These are phyloP conservation scores for Nymphicus hollandicus DNA, from an alignment of 2,113 vertebrate species.

Conservation along the genomic window DNA sequence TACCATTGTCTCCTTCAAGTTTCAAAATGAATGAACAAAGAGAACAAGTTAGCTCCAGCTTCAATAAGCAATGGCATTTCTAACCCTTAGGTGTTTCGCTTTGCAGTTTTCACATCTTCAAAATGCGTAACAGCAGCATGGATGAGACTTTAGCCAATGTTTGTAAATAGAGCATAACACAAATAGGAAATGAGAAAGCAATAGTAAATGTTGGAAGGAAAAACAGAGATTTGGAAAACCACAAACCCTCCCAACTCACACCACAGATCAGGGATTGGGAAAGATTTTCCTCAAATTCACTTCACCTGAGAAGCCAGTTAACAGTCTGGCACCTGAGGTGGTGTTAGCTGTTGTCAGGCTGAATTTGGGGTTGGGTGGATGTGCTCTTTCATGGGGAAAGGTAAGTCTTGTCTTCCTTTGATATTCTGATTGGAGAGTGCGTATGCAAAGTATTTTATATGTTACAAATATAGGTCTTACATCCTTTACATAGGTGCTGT, in stretches of 20 bases:
- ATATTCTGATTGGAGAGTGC: not conserved
- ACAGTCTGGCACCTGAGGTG: not conserved
- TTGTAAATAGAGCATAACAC: not conserved
- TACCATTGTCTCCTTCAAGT: not conserved
- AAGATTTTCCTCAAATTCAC: not conserved
- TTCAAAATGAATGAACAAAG: not conserved
- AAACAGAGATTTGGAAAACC: not conserved
- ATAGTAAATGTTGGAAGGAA: not conserved
- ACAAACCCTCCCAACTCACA: not conserved
- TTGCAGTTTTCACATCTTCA: not conserved
- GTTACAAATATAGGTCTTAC: not conserved
- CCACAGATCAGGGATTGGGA: not conserved
- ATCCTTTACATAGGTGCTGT: not conserved
- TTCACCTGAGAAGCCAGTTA: not conserved
- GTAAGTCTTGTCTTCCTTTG: not conserved
- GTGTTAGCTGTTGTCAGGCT: not conserved
- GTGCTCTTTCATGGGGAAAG: not conserved
- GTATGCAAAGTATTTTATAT: not conserved
- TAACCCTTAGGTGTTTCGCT: not conserved
- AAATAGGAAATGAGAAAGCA: not conserved
- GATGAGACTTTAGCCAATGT: not conserved
- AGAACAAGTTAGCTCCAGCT: not conserved
- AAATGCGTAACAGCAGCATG: accelerated
- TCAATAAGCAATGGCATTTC: not conserved
- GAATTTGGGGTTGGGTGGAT: not conserved